These are phyloP conservation scores for Ptychodera flava DNA, from an alignment of 35 echinoderm and acorn worm genomes.

Conservation along the genomic window DNA sequence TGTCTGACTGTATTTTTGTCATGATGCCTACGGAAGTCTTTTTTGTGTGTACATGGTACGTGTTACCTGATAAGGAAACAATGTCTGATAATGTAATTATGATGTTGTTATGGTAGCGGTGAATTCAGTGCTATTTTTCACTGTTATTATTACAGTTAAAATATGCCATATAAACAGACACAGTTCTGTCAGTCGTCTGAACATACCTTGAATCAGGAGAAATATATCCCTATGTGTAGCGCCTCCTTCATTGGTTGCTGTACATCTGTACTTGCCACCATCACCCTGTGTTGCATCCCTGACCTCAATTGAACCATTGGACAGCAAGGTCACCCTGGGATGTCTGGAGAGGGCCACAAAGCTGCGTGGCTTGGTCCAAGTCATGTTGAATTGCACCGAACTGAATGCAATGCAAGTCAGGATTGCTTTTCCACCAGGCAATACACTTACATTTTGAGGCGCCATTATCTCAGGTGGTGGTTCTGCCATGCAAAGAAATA, in stretches of 20 bases:
- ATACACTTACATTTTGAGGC: conserved; percentile 45
- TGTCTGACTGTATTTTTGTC: no score
- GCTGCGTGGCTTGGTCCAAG: conserved; percentile 73
- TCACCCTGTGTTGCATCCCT: conserved; percentile 46
- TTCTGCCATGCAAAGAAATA: conserved; percentile 35
- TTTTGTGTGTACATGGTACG: no score
- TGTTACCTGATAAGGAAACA: no score
- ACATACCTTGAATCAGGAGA: conserved; percentile 86
- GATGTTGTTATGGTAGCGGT: no score
- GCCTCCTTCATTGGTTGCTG: conserved; percentile 82
- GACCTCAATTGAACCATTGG: conserved; percentile 73
- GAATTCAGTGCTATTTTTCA: no score
- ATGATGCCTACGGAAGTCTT: no score
- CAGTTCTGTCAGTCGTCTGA: no score
- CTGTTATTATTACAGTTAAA: no score
- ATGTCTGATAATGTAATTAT: no score
- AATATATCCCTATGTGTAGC: conserved; percentile 41
- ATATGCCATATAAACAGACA: no score
- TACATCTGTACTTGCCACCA: conserved; percentile 65
- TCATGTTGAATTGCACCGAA: conserved; percentile 68
- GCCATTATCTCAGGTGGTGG: conserved; percentile 57
- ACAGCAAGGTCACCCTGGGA: conserved; percentile 47
- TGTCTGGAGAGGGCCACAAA: conserved; percentile 38
- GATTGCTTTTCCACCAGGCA: conserved; percentile 59
- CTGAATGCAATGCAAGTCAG: conserved; percentile 65